Conservation (phyloP, 2,113 vertebrate species). For the Columbina picui region DNA sequence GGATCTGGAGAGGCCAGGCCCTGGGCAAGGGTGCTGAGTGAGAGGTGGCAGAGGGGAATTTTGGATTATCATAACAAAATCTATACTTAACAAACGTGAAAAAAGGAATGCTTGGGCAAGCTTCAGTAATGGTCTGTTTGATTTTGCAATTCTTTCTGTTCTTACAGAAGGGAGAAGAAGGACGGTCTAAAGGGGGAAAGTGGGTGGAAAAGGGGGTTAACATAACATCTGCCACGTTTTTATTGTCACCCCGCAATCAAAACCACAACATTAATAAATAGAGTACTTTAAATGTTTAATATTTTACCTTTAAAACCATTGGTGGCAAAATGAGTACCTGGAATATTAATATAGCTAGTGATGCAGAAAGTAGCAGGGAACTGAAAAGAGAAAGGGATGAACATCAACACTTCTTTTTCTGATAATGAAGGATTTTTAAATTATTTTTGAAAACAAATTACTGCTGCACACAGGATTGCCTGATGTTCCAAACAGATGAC, state of each 20-base stretch:
- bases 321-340: not conserved
- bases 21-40: rapidly evolving
- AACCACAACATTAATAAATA: not conserved
- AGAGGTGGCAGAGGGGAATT: not conserved
- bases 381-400: not conserved
- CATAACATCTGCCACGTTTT: too few relatives aligned
- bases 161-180: too few relatives aligned
- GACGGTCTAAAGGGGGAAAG: too few relatives aligned
- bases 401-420: not conserved
- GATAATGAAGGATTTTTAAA: not conserved
- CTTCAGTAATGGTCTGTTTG: not conserved
- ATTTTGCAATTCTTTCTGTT: not conserved
- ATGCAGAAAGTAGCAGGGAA: not conserved
- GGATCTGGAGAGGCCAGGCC: not conserved
- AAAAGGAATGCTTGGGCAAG: not conserved
- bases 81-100: not conserved
- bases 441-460: not conserved
- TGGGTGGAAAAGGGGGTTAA: too few relatives aligned
- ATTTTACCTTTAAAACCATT: not conserved
- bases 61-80: not conserved
- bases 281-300: rapidly evolving
- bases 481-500: not conserved
- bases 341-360: not conserved
- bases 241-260: too few relatives aligned
- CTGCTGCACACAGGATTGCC: not conserved